Conservation (phyloP, 1,140 invertebrate species). For the Drosophila albomicans region DNA sequence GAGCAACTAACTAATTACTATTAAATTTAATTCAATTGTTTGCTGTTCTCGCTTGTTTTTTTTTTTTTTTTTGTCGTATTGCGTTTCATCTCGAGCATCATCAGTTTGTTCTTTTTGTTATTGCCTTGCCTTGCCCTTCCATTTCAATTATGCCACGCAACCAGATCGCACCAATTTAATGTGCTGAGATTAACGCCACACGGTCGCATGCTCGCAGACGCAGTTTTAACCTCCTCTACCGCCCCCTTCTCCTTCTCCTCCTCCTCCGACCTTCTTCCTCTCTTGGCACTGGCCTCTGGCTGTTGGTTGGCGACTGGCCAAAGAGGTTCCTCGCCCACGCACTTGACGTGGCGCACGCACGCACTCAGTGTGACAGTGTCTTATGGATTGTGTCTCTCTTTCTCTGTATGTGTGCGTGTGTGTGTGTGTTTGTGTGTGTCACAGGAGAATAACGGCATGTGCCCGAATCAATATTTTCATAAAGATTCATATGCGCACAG, state of each 20-base stretch:
- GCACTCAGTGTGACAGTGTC: neutral
- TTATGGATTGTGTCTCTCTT: too few species aligned
- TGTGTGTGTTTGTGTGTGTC: conserved; percentile 15
- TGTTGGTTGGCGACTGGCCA: conserved; percentile 38
- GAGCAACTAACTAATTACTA: conserved; percentile 15
- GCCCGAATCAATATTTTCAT: conserved; percentile 1
- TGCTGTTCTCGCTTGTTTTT: neutral
- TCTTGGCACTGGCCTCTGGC: neutral
- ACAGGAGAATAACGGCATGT: conserved; percentile 27
- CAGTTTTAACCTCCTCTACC: neutral
- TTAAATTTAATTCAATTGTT: conserved; percentile 5
- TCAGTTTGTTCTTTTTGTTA: too few species aligned
- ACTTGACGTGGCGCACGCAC: conserved; percentile 40
- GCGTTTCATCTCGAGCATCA: conserved; percentile 7
- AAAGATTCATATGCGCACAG: neutral
- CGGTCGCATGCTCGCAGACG: conserved; percentile 20
- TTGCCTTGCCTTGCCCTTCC: conserved; percentile 17
- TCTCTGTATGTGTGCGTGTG: neutral
- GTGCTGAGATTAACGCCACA: conserved; percentile 36
- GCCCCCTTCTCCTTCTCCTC: too few species aligned
- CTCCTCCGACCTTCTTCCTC: neutral
- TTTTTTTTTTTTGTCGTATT: neutral
- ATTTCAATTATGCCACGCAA: conserved; percentile 44
- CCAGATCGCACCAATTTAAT: conserved; percentile 51
- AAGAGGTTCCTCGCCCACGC: conserved; percentile 42